These are phyloP conservation scores for Euspilapteryx auroguttella DNA, from an alignment of 2,888 invertebrate species.

Conservation along the genomic window DNA sequence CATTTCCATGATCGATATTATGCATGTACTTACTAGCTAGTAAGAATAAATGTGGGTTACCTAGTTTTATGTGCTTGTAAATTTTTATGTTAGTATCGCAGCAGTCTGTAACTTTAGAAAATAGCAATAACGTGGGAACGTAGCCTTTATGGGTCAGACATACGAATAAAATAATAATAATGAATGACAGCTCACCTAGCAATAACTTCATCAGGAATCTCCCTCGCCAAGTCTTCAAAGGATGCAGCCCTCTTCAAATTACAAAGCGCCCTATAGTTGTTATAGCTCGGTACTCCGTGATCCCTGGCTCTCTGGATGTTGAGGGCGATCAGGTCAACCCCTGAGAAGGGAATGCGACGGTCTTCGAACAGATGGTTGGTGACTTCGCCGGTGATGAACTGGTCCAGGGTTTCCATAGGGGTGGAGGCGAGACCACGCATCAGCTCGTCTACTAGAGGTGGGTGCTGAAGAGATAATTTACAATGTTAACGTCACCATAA, in stretches of 20 bases:
- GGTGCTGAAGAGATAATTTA: slow-evolving; percentile 32
- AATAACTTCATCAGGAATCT: slow-evolving; percentile 84
- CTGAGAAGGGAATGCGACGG: slow-evolving; percentile 85
- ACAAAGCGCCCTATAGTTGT: slow-evolving; percentile 88
- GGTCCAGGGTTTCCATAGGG: slow-evolving; percentile 91
- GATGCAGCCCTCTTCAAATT: slow-evolving; percentile 81
- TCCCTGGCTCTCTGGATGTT: slow-evolving; percentile 88
- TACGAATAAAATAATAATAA: too few species aligned
- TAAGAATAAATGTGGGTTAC: too few species aligned
- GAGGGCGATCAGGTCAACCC: slow-evolving; percentile 88
- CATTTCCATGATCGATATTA: too few species aligned
- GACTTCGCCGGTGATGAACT: slow-evolving; percentile 92
- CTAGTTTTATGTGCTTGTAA: too few species aligned
- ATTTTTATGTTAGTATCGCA: too few species aligned
- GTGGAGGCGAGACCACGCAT: slow-evolving; percentile 83
- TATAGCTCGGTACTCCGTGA: slow-evolving; percentile 87
- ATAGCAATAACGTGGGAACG: too few species aligned
- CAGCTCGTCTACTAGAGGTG: slow-evolving; percentile 82
- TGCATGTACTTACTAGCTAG: too few species aligned
- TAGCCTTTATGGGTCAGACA: too few species aligned
- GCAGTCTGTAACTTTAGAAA: too few species aligned
- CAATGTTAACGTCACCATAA: too few species aligned
- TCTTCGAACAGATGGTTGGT: slow-evolving; percentile 95
- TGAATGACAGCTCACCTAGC: too few species aligned
- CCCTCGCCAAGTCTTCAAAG: slow-evolving; percentile 86